Percentiles rank a stretch among this genome's conserved stretches.
phyloP scores from a whole-genome alignment of 1,140 invertebrate species.

The Heterodera schachtii region DNA sequence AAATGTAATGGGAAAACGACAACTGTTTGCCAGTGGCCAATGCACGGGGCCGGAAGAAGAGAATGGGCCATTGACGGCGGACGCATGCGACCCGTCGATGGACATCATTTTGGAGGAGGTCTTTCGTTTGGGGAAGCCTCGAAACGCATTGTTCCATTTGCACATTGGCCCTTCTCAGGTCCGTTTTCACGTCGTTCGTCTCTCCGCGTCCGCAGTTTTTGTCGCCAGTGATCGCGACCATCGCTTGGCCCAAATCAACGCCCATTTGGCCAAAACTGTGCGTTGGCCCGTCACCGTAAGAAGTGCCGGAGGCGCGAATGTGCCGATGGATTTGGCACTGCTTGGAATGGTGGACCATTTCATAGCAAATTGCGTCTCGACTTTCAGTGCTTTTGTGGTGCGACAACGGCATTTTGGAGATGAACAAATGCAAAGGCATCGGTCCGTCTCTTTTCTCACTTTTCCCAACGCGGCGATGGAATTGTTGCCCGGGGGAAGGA shows the following conservation, averaged over 20 bases:
- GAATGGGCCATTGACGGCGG: slow-evolving; percentile 73
- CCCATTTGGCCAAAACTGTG: slow-evolving; percentile 41
- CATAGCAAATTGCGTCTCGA: slow-evolving; percentile 95
- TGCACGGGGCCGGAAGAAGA: slow-evolving; percentile 91
- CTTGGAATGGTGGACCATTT: slow-evolving; percentile 86
- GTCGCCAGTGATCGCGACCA: slow-evolving; percentile 88
- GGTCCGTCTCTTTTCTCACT: background rate
- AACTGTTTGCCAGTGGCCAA: slow-evolving; percentile 90
- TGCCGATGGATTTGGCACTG: slow-evolving; percentile 80
- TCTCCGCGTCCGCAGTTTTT: slow-evolving; percentile 78
- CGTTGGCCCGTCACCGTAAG: slow-evolving; percentile 12
- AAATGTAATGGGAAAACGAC: slow-evolving; percentile 71
- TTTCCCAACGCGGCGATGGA: slow-evolving; percentile 14
- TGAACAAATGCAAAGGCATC: background rate
- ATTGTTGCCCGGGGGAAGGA: background rate
- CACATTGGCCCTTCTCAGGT: slow-evolving; percentile 60
- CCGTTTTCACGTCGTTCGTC: slow-evolving; percentile 76
- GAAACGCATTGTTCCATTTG: slow-evolving; percentile 9
- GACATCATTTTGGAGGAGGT: slow-evolving; percentile 74
- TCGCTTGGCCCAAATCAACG: slow-evolving; percentile 72
- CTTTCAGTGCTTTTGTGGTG: slow-evolving; percentile 65
- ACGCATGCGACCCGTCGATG: slow-evolving; percentile 82
- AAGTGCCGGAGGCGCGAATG: slow-evolving; percentile 23
- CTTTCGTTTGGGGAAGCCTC: slow-evolving; percentile 23
- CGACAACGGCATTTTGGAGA: slow-evolving; percentile 26